Evolutionary conservation across 2,797 vertebrate species (phyloP).

Genomic region (Oryzias sinensis): DNA sequence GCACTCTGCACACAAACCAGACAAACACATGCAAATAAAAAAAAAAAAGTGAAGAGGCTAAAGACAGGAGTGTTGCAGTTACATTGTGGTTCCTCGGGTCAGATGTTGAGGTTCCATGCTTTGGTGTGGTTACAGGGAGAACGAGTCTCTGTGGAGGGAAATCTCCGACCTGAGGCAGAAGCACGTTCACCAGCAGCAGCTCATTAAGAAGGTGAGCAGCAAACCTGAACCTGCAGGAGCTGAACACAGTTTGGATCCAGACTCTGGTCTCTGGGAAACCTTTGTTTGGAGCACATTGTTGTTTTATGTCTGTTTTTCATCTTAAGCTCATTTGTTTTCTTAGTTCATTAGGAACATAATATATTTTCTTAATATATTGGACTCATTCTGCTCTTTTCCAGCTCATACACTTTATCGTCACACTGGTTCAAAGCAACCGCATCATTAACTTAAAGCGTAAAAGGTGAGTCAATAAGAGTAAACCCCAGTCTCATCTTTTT

Average conservation of each 20-base stretch:
- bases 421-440: conserved; percentile 92
- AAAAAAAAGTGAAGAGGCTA: no score
- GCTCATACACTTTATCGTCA: conserved; percentile 96
- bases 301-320: not conserved
- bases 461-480: conserved; percentile 76
- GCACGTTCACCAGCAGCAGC: conserved; percentile 92
- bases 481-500: no score
- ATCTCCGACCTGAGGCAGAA: conserved; percentile 92
- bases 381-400: conserved; percentile 50
- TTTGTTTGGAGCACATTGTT: no score
- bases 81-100: no score
- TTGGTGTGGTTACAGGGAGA: conserved; percentile 80
- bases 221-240: not conserved
- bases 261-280: no score
- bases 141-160: conserved; percentile 93
- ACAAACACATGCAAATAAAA: no score
- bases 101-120: not conserved
- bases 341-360: not conserved
- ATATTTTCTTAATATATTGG: not conserved
- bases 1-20: no score
- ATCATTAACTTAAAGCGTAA: conserved; percentile 94
- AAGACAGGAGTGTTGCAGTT: no score
- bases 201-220: conserved; percentile 87
- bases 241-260: no score
- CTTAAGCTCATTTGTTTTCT: not conserved